A percentile compares a stretch with the other conserved stretches of the same genome.
Conservation (phyloP, 2,797 vertebrate species). For the Peromyscus aztecus region DNA sequence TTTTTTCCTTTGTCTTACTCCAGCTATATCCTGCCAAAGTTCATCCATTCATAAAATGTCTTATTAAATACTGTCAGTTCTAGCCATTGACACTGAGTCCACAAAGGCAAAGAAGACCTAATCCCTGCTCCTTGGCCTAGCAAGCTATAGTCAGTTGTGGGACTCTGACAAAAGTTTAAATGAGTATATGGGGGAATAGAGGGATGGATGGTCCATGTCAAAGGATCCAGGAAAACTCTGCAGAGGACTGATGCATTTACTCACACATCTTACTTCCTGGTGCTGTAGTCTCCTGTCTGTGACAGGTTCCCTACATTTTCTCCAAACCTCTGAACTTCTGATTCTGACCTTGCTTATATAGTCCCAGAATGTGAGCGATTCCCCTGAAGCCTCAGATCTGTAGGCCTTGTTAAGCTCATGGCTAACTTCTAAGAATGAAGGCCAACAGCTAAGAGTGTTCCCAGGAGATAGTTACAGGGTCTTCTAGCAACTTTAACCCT, state of each 20-base stretch:
- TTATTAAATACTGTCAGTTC: neutral
- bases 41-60: neutral
- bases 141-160: neutral
- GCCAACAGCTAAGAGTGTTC: neutral
- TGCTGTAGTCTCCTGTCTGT: conserved; percentile 24
- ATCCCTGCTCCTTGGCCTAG: neutral
- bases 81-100: neutral
- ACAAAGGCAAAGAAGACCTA: neutral
- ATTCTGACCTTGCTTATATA: neutral
- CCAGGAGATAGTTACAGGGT: neutral
- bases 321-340: conserved; percentile 15
- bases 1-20: conserved; percentile 14
- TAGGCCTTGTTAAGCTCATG: neutral
- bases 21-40: neutral
- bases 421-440: neutral
- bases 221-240: neutral
- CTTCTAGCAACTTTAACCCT: conserved; percentile 13
- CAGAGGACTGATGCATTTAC: neutral
- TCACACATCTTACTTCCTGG: neutral
- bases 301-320: neutral
- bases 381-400: neutral
- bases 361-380: neutral
- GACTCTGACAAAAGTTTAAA: neutral
- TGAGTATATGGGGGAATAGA: neutral
- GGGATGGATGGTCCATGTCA: neutral